Percentiles rank a stretch among this genome's conserved stretches.
These are phyloP conservation scores for Siniperca undulata DNA, from an alignment of 2,797 vertebrate genomes.

Conservation along the genomic window DNA sequence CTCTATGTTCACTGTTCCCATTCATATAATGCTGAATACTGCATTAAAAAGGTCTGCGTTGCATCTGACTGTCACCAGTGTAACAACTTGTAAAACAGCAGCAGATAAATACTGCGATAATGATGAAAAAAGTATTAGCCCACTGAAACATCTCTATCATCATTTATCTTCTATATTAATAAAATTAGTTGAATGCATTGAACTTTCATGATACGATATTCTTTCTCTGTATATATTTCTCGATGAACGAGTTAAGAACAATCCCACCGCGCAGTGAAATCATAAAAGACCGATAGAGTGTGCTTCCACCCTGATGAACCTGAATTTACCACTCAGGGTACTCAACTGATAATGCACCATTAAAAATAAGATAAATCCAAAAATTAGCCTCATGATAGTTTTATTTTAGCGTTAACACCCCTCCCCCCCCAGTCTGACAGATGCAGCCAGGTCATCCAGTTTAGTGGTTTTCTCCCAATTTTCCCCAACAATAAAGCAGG, in stretches of 20 bases:
- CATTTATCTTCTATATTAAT: neutral
- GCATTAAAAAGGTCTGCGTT: constrained; percentile 37
- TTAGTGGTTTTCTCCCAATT: constrained; percentile 32
- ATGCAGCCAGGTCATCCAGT: constrained; percentile 30
- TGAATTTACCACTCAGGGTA: neutral
- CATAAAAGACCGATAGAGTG: neutral
- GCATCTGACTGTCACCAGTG: constrained; percentile 57
- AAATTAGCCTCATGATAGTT: neutral
- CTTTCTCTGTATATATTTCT: neutral
- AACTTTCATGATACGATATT: neutral
- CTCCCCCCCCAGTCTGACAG: neutral
- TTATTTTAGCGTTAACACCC: neutral
- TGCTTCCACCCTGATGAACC: neutral
- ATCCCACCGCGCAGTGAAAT: neutral
- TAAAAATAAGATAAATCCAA: neutral
- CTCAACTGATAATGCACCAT: neutral
- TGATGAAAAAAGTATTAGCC: neutral
- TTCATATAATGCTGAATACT: constrained; percentile 40
- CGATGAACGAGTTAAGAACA: neutral
- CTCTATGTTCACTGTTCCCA: constrained; percentile 21
- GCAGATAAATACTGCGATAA: constrained; percentile 44
- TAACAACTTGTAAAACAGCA: constrained; percentile 41
- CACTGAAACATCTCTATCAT: neutral
- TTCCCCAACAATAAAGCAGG: constrained; percentile 41
- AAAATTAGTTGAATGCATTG: neutral